These are phyloP conservation scores for Corvus moneduloides DNA, from an alignment of 2,113 vertebrate genomes.

Conservation along the genomic window DNA sequence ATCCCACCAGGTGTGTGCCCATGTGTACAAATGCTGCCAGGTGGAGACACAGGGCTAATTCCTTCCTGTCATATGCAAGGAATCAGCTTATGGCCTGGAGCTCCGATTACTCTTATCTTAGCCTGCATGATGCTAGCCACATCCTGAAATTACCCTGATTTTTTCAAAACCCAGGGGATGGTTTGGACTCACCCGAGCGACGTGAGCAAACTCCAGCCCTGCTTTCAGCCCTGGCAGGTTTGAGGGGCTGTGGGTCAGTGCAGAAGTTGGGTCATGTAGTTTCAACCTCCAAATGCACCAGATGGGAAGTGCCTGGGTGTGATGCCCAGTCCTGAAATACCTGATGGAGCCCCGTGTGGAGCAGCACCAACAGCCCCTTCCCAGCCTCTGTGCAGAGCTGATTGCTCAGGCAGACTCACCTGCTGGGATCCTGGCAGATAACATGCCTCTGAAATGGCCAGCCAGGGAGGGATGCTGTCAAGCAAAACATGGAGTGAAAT, in stretches of 20 bases:
- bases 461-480: neutral
- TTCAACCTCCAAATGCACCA: neutral
- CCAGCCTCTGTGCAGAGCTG: neutral
- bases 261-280: neutral
- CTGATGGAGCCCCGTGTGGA: accelerated
- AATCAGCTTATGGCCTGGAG: slow-evolving; percentile 19
- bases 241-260: neutral
- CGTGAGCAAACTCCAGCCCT: neutral
- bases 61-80: slow-evolving; percentile 29
- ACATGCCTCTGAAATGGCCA: neutral
- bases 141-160: slow-evolving; percentile 11
- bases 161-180: neutral
- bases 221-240: neutral
- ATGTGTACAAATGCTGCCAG: neutral
- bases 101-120: slow-evolving; percentile 51
- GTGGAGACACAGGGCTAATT: neutral
- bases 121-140: neutral
- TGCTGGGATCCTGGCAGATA: neutral
- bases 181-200: neutral
- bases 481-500: neutral
- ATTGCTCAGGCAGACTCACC: neutral
- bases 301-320: neutral
- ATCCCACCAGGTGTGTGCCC: neutral
- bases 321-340: neutral
- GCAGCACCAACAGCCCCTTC: neutral